Evolutionary conservation across 2,888 invertebrate genomes (phyloP).

Genomic region (Nemotelus pantherinus): DNA sequence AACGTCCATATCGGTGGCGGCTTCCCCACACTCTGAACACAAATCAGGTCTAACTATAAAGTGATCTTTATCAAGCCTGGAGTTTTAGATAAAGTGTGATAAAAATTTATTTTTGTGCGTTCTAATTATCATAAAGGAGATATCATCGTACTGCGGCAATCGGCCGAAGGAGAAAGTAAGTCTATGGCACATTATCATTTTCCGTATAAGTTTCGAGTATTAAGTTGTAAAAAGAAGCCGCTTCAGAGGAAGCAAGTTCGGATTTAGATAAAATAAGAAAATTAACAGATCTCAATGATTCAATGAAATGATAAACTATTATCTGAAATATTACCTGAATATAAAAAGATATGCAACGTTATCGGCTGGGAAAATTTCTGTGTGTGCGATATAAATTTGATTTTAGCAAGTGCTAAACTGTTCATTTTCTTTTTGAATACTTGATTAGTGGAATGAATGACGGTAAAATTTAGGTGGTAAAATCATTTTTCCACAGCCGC

Average conservation of each 20-base stretch:
- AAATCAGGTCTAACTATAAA: conserved; percentile 50
- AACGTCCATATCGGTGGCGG: conserved; percentile 20
- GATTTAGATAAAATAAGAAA: too few relatives aligned
- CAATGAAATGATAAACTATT: too few relatives aligned
- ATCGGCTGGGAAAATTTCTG: too few relatives aligned
- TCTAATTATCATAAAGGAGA: conserved; percentile 44
- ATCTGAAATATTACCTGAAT: too few relatives aligned
- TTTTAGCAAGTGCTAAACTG: too few relatives aligned
- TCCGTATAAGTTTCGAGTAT: conserved; percentile 9
- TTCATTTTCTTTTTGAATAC: too few relatives aligned
- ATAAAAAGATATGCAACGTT: too few relatives aligned
- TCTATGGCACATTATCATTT: conserved; percentile 16
- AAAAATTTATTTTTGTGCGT: conserved; percentile 43
- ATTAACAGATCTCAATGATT: too few relatives aligned
- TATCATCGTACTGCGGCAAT: conserved; percentile 26
- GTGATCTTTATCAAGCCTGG: conserved; percentile 51
- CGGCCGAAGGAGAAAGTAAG: conserved; percentile 37
- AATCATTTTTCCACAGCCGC: too few relatives aligned
- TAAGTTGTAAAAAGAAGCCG: not conserved
- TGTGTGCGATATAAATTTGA: too few relatives aligned
- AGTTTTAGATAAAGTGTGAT: conserved; percentile 48
- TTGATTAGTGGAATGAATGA: too few relatives aligned
- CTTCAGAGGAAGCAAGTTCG: not conserved
- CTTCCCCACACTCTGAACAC: conserved; percentile 33
- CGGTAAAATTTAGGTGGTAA: too few relatives aligned